Evolutionary conservation across 2,888 invertebrate genomes (phyloP).

Genomic region (Acanthosepion lycidas): DNA sequence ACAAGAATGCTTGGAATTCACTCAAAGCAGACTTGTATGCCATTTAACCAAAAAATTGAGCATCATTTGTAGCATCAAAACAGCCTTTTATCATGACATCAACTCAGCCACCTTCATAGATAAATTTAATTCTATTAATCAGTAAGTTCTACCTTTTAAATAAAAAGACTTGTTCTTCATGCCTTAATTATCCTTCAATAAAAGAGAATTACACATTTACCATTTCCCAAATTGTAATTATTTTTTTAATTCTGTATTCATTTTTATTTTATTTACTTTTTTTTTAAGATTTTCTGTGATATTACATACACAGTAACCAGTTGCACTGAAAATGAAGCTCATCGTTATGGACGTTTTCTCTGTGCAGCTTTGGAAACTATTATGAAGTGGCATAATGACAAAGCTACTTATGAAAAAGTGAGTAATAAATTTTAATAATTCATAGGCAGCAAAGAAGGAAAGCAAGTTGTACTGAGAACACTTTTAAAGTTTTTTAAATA

Average conservation of each 20-base stretch:
- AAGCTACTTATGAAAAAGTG: slow-evolving; percentile 88
- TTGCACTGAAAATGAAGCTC: slow-evolving; percentile 97
- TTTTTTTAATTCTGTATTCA: not conserved
- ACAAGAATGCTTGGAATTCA: too few relatives aligned
- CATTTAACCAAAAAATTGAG: too few relatives aligned
- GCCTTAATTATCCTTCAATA: too few relatives aligned
- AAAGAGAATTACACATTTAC: too few relatives aligned
- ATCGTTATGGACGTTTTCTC: slow-evolving; percentile 94
- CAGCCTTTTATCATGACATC: too few relatives aligned
- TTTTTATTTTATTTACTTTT: not conserved
- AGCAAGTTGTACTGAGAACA: not conserved
- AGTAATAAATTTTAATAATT: slow-evolving; percentile 37
- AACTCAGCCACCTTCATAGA: too few relatives aligned
- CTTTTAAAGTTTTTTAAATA: not conserved
- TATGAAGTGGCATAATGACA: slow-evolving; percentile 96
- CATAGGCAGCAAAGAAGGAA: not conserved
- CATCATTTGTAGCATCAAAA: too few relatives aligned
- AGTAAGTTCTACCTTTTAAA: too few relatives aligned
- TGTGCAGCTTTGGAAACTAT: slow-evolving; percentile 93
- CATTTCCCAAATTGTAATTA: too few relatives aligned
- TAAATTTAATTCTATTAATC: too few relatives aligned
- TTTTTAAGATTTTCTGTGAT: slow-evolving; percentile 92
- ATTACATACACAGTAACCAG: slow-evolving; percentile 97
- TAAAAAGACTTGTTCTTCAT: too few relatives aligned
- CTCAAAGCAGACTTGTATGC: too few relatives aligned